Percentiles rank a stretch among this genome's conserved stretches.
Conservation (phyloP, 2,113 vertebrate genomes). For the Ahaetulla prasina region DNA sequence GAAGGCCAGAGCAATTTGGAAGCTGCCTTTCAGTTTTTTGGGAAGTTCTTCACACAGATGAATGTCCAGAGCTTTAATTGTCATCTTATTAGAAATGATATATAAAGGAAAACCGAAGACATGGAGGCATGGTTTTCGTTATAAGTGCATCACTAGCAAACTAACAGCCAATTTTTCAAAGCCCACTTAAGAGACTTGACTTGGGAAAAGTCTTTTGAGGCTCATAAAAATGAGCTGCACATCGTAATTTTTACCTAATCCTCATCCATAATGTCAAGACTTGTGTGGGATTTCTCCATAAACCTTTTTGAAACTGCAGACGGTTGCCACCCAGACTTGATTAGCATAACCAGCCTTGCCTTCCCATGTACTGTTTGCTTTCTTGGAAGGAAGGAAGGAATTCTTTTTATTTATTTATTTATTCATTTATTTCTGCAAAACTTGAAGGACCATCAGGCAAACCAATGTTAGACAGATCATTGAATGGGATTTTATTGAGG, state of each 20-base stretch:
- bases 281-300: not conserved
- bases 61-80: constrained; percentile 1
- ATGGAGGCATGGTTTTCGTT: not conserved
- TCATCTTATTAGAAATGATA: constrained; percentile 3
- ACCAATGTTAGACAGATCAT: not conserved
- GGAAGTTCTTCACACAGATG: not conserved
- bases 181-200: not conserved
- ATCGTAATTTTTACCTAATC: not conserved
- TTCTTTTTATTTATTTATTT: too few relatives aligned
- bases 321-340: not conserved
- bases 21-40: not conserved
- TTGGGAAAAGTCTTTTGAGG: not conserved
- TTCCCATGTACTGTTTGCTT: not conserved
- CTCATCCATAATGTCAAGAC: not conserved
- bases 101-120: not conserved
- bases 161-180: constrained; percentile 17
- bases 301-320: not conserved
- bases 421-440: not conserved
- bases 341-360: not conserved
- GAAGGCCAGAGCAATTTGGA: not conserved
- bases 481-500: not conserved
- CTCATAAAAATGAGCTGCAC: not conserved
- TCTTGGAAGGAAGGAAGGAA: not conserved
- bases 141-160: constrained; percentile 8
- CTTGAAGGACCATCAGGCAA: not conserved